These are phyloP conservation scores for Crotophaga sulcirostris DNA, from an alignment of 2,113 vertebrate genomes.

Conservation along the genomic window DNA sequence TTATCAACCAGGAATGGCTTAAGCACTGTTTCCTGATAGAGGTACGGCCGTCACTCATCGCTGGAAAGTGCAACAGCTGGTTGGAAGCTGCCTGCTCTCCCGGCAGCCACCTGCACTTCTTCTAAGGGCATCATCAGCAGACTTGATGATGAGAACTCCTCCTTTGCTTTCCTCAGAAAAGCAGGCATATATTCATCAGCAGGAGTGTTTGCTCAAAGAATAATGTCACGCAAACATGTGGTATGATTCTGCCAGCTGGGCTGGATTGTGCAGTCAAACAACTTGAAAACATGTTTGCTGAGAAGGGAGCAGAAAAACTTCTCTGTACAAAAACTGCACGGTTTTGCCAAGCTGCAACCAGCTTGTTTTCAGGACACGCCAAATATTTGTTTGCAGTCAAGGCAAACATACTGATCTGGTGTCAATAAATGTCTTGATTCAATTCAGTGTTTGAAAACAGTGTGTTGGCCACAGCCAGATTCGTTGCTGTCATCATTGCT, in stretches of 20 bases:
- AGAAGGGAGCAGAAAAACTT: neutral
- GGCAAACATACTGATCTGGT: neutral
- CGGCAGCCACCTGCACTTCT: neutral
- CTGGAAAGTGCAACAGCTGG: no score
- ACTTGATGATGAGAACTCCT: neutral
- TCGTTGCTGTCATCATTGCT: neutral
- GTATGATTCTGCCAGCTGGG: neutral
- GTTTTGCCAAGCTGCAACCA: neutral
- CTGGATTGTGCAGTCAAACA: neutral
- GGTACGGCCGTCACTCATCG: fast-evolving
- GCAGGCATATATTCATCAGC: fast-evolving
- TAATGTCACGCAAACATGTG: fast-evolving
- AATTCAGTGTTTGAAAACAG: neutral
- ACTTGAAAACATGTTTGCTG: fast-evolving
- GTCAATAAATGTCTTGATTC: neutral
- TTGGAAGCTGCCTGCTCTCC: neutral
- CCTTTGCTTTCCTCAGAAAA: neutral
- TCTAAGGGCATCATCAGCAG: neutral
- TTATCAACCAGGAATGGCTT: neutral
- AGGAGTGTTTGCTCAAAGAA: neutral
- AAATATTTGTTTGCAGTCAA: neutral
- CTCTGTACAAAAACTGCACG: fast-evolving
- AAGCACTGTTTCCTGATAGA: neutral
- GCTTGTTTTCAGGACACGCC: neutral
- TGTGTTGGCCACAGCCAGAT: neutral